Base-by-base conservation (phyloP, 2,113 vertebrate species). In the Odobenus rosmarus region DNA sequence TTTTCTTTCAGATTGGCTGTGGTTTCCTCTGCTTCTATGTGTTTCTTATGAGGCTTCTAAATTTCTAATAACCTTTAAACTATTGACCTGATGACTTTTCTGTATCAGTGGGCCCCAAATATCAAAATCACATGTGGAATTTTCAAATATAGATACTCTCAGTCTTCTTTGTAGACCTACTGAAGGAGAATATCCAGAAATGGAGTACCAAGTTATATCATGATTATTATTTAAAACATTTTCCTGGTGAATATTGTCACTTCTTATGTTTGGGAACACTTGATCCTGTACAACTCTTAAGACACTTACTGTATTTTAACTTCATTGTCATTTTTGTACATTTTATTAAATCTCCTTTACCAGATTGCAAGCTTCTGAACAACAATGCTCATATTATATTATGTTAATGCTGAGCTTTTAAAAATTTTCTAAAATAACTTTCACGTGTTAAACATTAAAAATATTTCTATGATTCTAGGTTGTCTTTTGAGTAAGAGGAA, bases 31-130 rank as follows among this genome's bases (percentile, higher is more conserved):
- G 39, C 24, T 61, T 91, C 11, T 90, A 28, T 14, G 33, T 79
- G 19, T 95, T 93, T 95, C 71, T 89, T n/a, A 62, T 19, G 19
- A 86, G 74, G 33, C 33, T 93, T 76, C 46, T 64, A 79, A 88
- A 71, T 93, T 93, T 26, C n/a, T 71, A 95, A 76, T 21, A 53
- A 24, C 82, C 39, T 79, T 77, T 95, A 62, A 95, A 76, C 26
- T 57, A n/a, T 61, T 51, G 21, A 77, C 42, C 3, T 95, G 28
- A 39, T 46, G 6, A 51, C n/a, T 21, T n/a, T 83, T 81, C 57
- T 80, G 5, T 79, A 39, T 95, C 42, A n/a, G 12, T 69, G 42
- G 39, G 5, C 18, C 19, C 26, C 16, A 82, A 16, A 81, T 28
- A 62, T 85, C 42, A 93, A 95, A 69, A 95, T 64, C 28, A 62